Conservation (phyloP, 2,888 invertebrate species). For the Acrobeloides nanus region DNA sequence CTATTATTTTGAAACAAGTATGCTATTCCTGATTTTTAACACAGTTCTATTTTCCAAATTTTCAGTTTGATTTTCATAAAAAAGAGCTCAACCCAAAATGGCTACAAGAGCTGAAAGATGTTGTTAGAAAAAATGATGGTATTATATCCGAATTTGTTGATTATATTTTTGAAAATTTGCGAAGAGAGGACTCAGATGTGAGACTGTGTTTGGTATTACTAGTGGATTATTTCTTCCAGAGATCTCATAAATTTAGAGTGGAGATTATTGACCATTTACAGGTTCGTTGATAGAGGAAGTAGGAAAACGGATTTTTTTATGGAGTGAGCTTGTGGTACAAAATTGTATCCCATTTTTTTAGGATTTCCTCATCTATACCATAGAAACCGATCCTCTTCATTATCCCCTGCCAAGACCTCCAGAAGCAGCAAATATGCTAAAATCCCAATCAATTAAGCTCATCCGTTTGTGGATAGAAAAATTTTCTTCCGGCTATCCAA, state of each 20-base stretch:
- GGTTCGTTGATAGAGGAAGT: constrained; percentile 19
- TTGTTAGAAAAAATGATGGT: constrained; percentile 16
- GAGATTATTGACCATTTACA: constrained; percentile 28
- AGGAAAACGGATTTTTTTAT: too few species aligned
- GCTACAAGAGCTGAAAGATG: constrained; percentile 20
- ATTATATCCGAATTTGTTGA: constrained; percentile 24
- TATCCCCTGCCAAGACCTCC: constrained; percentile 37
- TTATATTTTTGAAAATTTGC: constrained; percentile 20
- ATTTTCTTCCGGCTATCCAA: constrained; percentile 26
- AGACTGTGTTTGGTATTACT: constrained; percentile 30
- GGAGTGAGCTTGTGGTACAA: neutral
- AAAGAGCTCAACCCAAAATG: constrained; percentile 21
- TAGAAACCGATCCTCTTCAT: constrained; percentile 36
- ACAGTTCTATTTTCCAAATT: too few species aligned
- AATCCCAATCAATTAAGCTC: constrained; percentile 26
- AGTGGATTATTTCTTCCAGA: constrained; percentile 37
- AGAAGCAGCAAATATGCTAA: constrained; percentile 27
- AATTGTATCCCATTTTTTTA: constrained; percentile 13
- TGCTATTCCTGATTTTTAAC: too few species aligned
- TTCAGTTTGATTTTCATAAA: constrained; percentile 27
- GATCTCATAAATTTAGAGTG: constrained; percentile 29
- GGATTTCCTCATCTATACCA: constrained; percentile 34
- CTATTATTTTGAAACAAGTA: too few species aligned
- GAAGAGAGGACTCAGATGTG: constrained; percentile 19
- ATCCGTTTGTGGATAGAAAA: constrained; percentile 36